Base-by-base conservation (phyloP, 2,888 invertebrate species). In the Chironomus tentans region DNA sequence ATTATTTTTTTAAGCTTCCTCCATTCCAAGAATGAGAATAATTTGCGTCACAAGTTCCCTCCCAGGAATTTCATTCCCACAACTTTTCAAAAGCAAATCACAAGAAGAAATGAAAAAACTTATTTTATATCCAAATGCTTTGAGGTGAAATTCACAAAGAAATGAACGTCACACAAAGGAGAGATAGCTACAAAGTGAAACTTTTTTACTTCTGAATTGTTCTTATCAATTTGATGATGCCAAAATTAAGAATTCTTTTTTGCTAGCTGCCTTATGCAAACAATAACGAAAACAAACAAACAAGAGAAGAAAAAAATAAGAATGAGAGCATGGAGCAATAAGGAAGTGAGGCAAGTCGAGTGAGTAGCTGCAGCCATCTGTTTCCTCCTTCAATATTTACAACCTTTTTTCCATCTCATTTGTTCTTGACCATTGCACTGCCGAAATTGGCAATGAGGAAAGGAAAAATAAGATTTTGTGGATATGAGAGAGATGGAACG, bases 391-490 rank as follows among this genome's bases (percentile, higher is more conserved):
- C 21, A 65, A 65, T 65, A 21, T 65, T 65, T 65, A 65, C 65
- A 22, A 18, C 56, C 12, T 56, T 56, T 71, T 56, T 71, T 71
- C 71, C 71, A 50, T 71, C 71, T 48, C 71, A 71, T 71, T 71
- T 71, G 71, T 4, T 50, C 21, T 56, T 71, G 71, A 71, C 71
- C 71, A 71, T 38, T 28, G 68, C n/a, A n/a, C n/a, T 28, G 68
- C 13, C 38, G n/a, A 68, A 38, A 68, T 13, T 28, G n/a, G 68
- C 7, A 28, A 28, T 13, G 21, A n/a, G 7, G 68, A 68, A 18
- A 46, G 18, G n/a, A 46, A 47, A 69, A 69, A 47, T 15, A 47
- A 18, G 47, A 70, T 56, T 38, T 56, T 56, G 56, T 56, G 38
- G 10, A 38, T 38, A 2, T 38, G 38, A 38, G 38, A 38, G 38